Percentiles rank a stretch among this genome's conserved stretches.
phyloP scores from a whole-genome alignment of 2,113 vertebrate species.

The Solenodon paradoxus region DNA sequence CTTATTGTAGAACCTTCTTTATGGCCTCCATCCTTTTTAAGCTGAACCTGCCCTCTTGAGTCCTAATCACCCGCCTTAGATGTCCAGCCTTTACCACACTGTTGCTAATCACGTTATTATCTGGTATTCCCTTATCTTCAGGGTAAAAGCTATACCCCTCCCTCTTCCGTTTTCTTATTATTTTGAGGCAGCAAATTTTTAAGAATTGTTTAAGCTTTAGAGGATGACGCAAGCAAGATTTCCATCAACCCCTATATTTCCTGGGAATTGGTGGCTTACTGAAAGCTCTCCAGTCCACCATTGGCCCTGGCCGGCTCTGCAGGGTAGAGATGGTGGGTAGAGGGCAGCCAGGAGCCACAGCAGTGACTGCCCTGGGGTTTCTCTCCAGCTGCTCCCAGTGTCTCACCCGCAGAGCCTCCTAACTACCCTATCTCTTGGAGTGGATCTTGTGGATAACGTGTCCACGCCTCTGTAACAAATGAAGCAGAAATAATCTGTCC shows the following conservation, averaged over 20 bases:
- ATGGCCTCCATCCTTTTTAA: background rate
- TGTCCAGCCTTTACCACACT: background rate
- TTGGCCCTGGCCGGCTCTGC: background rate
- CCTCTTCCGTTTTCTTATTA: background rate
- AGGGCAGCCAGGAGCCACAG: background rate
- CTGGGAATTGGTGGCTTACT: background rate
- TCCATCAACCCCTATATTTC: background rate
- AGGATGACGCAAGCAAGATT: background rate
- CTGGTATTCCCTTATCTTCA: background rate
- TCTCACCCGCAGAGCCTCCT: background rate
- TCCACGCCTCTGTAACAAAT: constrained; percentile 28
- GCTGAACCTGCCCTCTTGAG: background rate
- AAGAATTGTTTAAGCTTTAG: background rate
- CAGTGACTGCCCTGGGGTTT: background rate
- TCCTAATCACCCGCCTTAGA: background rate
- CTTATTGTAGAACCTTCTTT: background rate
- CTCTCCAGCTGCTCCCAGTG: background rate
- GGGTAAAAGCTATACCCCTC: background rate
- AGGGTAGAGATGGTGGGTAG: background rate
- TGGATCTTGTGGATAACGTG: background rate
- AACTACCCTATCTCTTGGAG: background rate
- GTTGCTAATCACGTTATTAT: background rate
- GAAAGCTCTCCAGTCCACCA: background rate
- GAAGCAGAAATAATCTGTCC: constrained; percentile 63
- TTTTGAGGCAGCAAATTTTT: background rate